Conservation (phyloP, 2,113 vertebrate species). For the Tonatia bakeri region DNA sequence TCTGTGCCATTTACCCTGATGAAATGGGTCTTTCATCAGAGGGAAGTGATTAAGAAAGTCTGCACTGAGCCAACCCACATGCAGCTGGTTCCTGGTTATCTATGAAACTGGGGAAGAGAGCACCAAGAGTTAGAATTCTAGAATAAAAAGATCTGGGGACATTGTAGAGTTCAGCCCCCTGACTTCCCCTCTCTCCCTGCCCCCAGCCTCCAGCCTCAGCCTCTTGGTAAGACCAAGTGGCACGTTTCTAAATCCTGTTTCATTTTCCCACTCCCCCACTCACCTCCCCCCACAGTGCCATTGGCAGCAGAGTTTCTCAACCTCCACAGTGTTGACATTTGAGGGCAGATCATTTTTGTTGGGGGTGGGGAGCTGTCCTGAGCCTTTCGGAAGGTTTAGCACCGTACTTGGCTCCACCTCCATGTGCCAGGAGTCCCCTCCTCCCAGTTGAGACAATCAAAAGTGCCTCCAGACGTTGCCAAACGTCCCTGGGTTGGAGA, state of each 20-base stretch:
- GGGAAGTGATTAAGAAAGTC: constrained; percentile 63
- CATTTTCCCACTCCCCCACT: not conserved
- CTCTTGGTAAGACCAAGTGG: not conserved
- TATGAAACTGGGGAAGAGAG: constrained; percentile 57
- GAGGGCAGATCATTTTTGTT: not conserved
- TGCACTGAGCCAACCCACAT: not conserved
- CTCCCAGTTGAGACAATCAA: not conserved
- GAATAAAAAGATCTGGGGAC: not conserved
- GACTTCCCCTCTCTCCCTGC: not conserved
- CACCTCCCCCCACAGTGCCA: not conserved
- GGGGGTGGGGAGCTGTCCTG: not conserved
- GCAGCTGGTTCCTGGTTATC: constrained; percentile 26
- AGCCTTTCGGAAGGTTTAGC: not conserved
- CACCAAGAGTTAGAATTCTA: not conserved
- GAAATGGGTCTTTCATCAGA: constrained; percentile 74
- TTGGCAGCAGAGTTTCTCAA: not conserved
- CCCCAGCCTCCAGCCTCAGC: no score
- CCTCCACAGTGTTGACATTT: not conserved
- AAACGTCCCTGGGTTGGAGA: not conserved
- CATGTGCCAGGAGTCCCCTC: not conserved
- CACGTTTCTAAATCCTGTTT: not conserved
- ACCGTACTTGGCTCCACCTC: not conserved
- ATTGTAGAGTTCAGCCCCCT: not conserved
- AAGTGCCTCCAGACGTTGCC: not conserved
- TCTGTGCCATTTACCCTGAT: constrained; percentile 68